Evolutionary conservation across 2,888 invertebrate genomes (phyloP), one percentile per base, ranked within the genome.

Genomic region (Parasteatoda lunata): DNA sequence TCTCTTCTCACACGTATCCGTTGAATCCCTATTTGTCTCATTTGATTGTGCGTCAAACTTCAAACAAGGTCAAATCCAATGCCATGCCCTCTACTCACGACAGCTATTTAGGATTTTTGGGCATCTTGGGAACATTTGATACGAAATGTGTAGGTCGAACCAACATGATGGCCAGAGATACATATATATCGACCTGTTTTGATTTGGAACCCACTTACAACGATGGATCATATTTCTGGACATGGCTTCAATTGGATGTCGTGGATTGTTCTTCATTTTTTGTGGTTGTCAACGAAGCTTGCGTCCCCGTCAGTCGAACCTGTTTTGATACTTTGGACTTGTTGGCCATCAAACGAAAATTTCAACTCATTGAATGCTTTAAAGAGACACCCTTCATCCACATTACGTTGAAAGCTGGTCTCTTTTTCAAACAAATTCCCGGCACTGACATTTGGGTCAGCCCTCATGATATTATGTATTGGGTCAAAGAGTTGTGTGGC

Each of bases 111-210:
- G 76, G 71, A 3, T 83, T 70, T 64, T 48, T 77, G 0, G 76
- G 83, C 52, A 71, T 83, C 5, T 30, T 83, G 6, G 83, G 77
- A 3, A 45, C 64, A 30, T 76, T 69, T 45, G 76, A 70, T 51
- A 82, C 76, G 13, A 77, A 83, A 70, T 77, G 71, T 13, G 77
- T 77, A 0, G 77, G 83, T 4, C 15, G 83, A 0, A 83, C 77
- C 1, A 70, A 45, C 15, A 71, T 72, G 72, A 73, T 84, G 77
- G 77, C 49, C 6, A 47, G 77, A 6, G 9, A 77, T n/a, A 77
- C 77, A 11, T 48, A 54, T 54, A 13, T 54, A 3, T 54, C 54
- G 5, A 13, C 8, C 54, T 13, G 13, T 13, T 8, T 54, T 11
- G 75, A 64, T 4, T 3, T 76, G 48, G 75, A 76, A 9, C 48